Percentiles rank a stretch among this genome's conserved stretches.
Conservation (phyloP, 2,888 invertebrate species). For the Euproctis similis region DNA sequence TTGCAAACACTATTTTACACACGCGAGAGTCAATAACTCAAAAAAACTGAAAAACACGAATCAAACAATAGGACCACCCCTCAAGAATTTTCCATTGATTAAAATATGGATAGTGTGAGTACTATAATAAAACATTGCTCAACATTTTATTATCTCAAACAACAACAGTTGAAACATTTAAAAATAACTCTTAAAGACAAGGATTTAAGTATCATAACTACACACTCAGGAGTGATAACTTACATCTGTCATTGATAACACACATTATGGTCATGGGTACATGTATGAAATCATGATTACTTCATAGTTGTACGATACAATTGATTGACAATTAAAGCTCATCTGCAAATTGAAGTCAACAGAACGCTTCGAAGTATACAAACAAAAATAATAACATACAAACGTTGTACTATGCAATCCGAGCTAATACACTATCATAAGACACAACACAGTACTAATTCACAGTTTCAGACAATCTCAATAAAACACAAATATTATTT, state of each 20-base stretch:
- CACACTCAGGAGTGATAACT: constrained; percentile 11
- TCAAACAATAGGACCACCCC: too few relatives aligned
- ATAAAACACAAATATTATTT: constrained; percentile 54
- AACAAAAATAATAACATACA: constrained; percentile 23
- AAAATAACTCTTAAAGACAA: constrained; percentile 20
- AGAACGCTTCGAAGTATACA: constrained; percentile 43
- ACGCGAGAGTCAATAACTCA: too few relatives aligned
- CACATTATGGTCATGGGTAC: constrained; percentile 2
- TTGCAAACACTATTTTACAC: too few relatives aligned
- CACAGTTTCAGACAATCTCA: too few relatives aligned
- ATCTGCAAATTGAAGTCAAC: constrained; percentile 31
- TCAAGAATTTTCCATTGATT: too few relatives aligned
- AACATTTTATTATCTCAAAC: constrained; percentile 25
- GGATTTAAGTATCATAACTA: constrained; percentile 19
- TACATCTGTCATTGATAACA: constrained; percentile 28
- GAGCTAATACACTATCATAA: constrained; percentile 34
- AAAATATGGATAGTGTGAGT: too few relatives aligned
- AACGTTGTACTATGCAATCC: constrained; percentile 48
- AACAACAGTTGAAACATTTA: constrained; percentile 4
- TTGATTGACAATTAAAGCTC: not conserved
- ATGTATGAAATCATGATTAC: too few relatives aligned
- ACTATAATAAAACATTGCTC: too few relatives aligned
- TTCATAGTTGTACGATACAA: not conserved
- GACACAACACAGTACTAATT: constrained; percentile 34
- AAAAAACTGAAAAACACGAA: too few relatives aligned